phyloP scores from a whole-genome alignment of 2,113 vertebrate genomes.

The Solea senegalensis region DNA sequence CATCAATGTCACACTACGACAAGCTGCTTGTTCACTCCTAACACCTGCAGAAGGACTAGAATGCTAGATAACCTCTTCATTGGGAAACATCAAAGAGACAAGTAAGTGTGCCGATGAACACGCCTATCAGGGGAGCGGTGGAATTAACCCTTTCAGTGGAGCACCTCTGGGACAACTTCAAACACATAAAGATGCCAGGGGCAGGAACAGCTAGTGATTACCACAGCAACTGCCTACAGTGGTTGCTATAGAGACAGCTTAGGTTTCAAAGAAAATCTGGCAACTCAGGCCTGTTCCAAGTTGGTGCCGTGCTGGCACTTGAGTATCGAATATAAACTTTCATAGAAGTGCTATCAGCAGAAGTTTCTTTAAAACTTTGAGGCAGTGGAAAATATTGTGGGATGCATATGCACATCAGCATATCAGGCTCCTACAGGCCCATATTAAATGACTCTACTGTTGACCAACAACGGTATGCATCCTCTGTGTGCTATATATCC shows the following conservation, averaged over 20 bases:
- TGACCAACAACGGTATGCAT: constrained; percentile 74
- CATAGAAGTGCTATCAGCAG: constrained; percentile 70
- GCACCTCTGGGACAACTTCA: constrained; percentile 74
- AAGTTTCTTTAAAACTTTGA: constrained; percentile 71
- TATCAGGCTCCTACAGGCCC: constrained; percentile 70
- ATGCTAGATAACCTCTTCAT: constrained; percentile 60
- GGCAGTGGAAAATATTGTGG: constrained; percentile 73
- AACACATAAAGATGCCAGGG: constrained; percentile 72
- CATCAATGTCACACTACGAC: constrained; percentile 76
- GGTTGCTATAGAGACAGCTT: constrained; percentile 83
- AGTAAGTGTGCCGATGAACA: constrained; percentile 59
- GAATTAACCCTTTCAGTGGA: constrained; percentile 74
- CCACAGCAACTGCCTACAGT: constrained; percentile 72
- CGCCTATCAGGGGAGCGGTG: constrained; percentile 45
- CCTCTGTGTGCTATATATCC: constrained; percentile 75
- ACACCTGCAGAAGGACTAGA: constrained; percentile 67
- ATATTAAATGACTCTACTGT: constrained; percentile 75
- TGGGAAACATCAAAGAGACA: constrained; percentile 72
- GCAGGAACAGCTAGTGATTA: constrained; percentile 69
- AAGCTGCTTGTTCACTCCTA: constrained; percentile 49
- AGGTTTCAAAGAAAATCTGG: constrained; percentile 68
- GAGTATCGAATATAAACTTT: constrained; percentile 64
- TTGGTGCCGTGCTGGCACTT: constrained; percentile 40
- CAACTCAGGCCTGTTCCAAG: constrained; percentile 46
- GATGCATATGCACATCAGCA: constrained; percentile 77